phyloP scores from a whole-genome alignment of 2,888 invertebrate genomes.

The Agrochola lota region DNA sequence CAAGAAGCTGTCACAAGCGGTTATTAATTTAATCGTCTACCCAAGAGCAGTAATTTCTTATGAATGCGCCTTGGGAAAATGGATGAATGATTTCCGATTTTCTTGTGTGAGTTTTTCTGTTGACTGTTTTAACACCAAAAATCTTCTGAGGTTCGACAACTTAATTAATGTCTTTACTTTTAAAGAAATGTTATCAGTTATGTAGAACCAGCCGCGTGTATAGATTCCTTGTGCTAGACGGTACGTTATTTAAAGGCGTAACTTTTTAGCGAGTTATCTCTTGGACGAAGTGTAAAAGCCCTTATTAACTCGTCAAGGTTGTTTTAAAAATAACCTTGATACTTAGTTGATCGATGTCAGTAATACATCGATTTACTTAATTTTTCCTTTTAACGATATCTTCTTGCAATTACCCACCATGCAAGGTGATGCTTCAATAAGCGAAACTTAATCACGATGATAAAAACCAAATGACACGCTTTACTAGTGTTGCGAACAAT shows the following conservation, averaged over 20 bases:
- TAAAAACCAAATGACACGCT: constrained; percentile 80
- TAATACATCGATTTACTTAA: constrained; percentile 41
- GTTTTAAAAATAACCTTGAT: constrained; percentile 40
- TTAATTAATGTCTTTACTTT: background rate
- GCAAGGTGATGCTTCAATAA: constrained; percentile 77
- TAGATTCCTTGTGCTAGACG: background rate
- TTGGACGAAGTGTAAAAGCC: background rate
- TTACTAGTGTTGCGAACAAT: constrained; percentile 71
- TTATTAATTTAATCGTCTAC: too few relatives aligned
- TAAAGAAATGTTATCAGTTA: background rate
- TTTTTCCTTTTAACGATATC: constrained; percentile 65
- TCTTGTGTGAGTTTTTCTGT: background rate
- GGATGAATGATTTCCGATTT: background rate
- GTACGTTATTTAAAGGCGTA: background rate
- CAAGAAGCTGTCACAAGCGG: too few relatives aligned
- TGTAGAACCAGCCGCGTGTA: background rate
- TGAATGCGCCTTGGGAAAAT: too few relatives aligned
- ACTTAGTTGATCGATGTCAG: constrained; percentile 34
- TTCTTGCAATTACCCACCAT: constrained; percentile 70
- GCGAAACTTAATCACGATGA: constrained; percentile 76
- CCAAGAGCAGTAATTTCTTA: too few relatives aligned
- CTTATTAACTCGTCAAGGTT: constrained; percentile 27
- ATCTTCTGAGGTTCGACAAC: background rate
- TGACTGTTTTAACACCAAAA: background rate
- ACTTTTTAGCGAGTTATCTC: background rate